These are phyloP conservation scores for Tribolium castaneum DNA, from an alignment of 1,140 invertebrate species.

Conservation along the genomic window DNA sequence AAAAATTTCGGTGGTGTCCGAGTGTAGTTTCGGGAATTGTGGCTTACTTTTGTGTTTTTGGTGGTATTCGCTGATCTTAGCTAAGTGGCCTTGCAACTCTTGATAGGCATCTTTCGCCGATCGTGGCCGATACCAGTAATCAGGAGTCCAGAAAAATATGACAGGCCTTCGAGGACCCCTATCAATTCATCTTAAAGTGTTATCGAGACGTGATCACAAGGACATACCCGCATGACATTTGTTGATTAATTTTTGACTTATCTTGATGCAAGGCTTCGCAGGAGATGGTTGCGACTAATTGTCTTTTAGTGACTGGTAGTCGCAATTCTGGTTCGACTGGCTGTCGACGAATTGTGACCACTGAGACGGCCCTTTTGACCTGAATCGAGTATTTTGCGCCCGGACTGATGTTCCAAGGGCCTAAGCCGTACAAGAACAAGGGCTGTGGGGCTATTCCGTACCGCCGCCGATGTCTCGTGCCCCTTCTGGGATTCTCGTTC, in stretches of 20 bases:
- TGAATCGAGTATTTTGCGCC: slow-evolving; percentile 65
- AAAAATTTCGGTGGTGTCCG: too few species aligned
- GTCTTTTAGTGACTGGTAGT: slow-evolving; percentile 63
- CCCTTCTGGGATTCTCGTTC: slow-evolving; percentile 37
- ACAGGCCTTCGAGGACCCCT: slow-evolving; percentile 49
- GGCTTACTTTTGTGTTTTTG: neutral
- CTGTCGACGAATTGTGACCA: slow-evolving; percentile 61
- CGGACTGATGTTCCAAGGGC: slow-evolving; percentile 65
- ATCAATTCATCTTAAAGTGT: neutral
- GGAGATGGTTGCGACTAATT: slow-evolving; percentile 64
- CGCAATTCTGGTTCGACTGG: slow-evolving; percentile 61
- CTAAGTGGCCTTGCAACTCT: slow-evolving; percentile 64
- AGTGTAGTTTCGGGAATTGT: neutral
- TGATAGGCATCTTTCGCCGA: slow-evolving; percentile 64
- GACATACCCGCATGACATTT: slow-evolving; percentile 5
- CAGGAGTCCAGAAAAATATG: slow-evolving; percentile 69
- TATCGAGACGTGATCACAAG: neutral
- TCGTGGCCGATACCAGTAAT: slow-evolving; percentile 69
- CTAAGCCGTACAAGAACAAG: slow-evolving; percentile 66
- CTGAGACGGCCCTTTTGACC: slow-evolving; percentile 63
- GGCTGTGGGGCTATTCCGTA: slow-evolving; percentile 64
- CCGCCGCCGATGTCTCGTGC: slow-evolving; percentile 52
- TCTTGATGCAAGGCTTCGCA: slow-evolving; percentile 47
- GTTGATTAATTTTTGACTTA: neutral
- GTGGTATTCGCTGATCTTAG: slow-evolving; percentile 48